phyloP scores from a whole-genome alignment of 1,140 invertebrate species.

The Lucilia cuprina region DNA sequence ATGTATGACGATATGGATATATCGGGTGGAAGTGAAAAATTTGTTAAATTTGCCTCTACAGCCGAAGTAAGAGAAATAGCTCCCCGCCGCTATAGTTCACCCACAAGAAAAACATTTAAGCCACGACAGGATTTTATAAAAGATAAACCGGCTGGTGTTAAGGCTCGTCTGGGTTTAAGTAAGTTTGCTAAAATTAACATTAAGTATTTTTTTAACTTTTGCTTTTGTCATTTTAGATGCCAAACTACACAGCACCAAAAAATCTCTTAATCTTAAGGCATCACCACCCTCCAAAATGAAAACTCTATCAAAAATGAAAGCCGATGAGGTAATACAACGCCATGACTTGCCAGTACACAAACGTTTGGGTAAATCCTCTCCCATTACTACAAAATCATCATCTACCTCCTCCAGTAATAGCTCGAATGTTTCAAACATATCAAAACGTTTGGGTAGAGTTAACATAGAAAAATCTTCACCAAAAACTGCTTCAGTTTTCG shows the following conservation, averaged over 20 bases:
- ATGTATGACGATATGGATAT: conserved; percentile 37
- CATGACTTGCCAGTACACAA: conserved; percentile 56
- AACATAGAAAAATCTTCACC: conserved; percentile 29
- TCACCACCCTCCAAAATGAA: conserved; percentile 54
- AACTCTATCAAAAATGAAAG: conserved; percentile 51
- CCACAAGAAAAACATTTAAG: conserved; percentile 2
- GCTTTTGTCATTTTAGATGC: conserved; percentile 42
- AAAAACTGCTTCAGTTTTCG: conserved; percentile 49
- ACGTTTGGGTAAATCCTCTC: conserved; percentile 43
- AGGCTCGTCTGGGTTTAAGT: conserved; percentile 55
- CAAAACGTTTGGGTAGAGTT: conserved; percentile 40
- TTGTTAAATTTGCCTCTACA: conserved; percentile 58
- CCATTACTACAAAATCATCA: conserved; percentile 22
- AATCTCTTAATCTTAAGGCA: conserved; percentile 55
- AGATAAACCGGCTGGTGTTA: conserved; percentile 51
- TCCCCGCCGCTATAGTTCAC: conserved; percentile 38
- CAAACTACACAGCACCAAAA: conserved; percentile 53
- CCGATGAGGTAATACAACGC: conserved; percentile 52
- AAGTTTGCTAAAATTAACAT: background rate
- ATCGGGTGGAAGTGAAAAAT: conserved; percentile 48
- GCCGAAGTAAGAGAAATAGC: conserved; percentile 60
- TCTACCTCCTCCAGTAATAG: conserved; percentile 30
- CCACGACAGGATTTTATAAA: conserved; percentile 1
- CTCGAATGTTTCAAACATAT: conserved; percentile 34
- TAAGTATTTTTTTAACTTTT: background rate